phyloP scores from a whole-genome alignment of 2,113 vertebrate genomes.

The Gobio gobio region DNA sequence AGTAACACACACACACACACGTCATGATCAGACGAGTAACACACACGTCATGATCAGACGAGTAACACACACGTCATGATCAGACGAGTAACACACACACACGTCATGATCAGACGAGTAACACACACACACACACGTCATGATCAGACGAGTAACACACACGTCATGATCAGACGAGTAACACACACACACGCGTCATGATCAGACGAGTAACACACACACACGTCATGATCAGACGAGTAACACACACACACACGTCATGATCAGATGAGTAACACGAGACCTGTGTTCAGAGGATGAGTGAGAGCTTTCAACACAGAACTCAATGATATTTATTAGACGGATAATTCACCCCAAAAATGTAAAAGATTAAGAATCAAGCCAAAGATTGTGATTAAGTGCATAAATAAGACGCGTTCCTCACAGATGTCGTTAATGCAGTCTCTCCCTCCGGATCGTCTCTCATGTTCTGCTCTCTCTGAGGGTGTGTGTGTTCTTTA shows the following conservation, averaged over 20 bases:
- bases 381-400: neutral
- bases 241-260: too few relatives aligned
- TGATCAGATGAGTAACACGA: neutral
- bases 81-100: slow-evolving; percentile 69
- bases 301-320: too few relatives aligned
- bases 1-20: too few relatives aligned
- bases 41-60: neutral
- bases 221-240: neutral
- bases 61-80: too few relatives aligned
- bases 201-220: slow-evolving; percentile 71
- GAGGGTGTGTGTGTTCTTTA: slow-evolving; percentile 70
- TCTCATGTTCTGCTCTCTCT: slow-evolving; percentile 48
- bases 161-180: neutral
- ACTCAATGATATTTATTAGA: neutral
- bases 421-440: neutral
- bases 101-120: neutral
- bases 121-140: too few relatives aligned
- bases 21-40: neutral
- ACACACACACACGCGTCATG: too few relatives aligned
- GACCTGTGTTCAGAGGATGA: neutral
- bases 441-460: slow-evolving; percentile 46
- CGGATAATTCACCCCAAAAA: neutral
- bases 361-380: neutral
- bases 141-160: neutral
- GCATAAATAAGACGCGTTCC: neutral